phyloP scores from a whole-genome alignment of 2,797 vertebrate species.

The Siniperca obscura region DNA sequence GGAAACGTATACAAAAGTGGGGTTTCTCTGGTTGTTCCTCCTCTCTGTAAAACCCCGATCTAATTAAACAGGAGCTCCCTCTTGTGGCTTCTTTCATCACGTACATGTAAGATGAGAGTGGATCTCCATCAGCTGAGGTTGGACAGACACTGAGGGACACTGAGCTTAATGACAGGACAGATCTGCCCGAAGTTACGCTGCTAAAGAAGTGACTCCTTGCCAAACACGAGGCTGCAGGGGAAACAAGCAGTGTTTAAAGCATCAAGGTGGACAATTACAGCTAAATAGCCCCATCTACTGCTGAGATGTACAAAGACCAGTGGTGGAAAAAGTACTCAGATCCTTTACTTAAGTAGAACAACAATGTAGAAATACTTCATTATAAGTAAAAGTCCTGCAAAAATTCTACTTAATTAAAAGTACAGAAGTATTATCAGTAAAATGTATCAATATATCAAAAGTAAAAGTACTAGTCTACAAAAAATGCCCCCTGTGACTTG shows the following conservation, averaged over 20 bases:
- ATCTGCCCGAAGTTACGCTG: not conserved
- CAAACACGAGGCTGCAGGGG: not conserved
- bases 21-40: not conserved
- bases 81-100: constrained; percentile 19
- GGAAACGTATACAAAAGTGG: not conserved
- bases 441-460: not conserved
- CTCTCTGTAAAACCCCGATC: not conserved
- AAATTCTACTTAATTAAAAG: not conserved
- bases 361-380: not conserved
- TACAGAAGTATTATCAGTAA: not conserved
- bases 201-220: not conserved
- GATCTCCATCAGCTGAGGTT: not conserved
- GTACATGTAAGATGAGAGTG: constrained; percentile 10
- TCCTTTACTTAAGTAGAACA: not conserved
- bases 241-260: not conserved
- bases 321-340: not conserved
- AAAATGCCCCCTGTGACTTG: too few species aligned
- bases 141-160: not conserved
- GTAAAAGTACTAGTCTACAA: not conserved
- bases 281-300: constrained; percentile 43
- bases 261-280: not conserved
- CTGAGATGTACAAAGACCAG: not conserved
- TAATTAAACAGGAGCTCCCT: constrained; percentile 38
- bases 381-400: not conserved
- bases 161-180: not conserved